Percentiles rank a stretch among this genome's conserved stretches.
Conservation (phyloP, 2,797 vertebrate species). For the Bradypus variegatus region DNA sequence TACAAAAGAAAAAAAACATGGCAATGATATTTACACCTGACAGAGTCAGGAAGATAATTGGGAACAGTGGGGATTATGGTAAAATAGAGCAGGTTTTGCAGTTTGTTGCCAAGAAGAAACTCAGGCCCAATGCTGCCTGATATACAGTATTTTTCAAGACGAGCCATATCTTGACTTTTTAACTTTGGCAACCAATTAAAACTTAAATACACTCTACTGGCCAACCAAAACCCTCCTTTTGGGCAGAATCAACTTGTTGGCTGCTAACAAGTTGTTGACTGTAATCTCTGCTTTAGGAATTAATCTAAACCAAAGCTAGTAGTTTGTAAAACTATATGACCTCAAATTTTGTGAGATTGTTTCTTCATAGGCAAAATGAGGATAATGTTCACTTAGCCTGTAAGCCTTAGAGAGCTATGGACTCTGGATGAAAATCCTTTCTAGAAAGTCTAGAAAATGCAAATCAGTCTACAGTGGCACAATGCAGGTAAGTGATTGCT, state of each 20-base stretch:
- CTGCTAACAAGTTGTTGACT: not conserved
- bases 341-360: not conserved
- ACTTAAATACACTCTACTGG: not conserved
- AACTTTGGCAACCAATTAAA: not conserved
- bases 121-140: not conserved
- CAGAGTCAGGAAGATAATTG: not conserved
- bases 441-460: not conserved
- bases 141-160: not conserved
- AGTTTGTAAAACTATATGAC: not conserved
- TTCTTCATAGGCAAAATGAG: not conserved
- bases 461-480: not conserved
- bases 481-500: not conserved
- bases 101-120: constrained; percentile 12
- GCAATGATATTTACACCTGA: not conserved
- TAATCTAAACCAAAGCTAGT: not conserved
- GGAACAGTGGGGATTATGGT: not conserved
- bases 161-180: not conserved
- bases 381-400: not conserved
- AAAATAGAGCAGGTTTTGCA: not conserved
- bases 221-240: not conserved
- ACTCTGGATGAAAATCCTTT: not conserved
- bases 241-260: not conserved
- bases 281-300: not conserved
- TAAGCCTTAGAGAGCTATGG: not conserved
- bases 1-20: not conserved